Evolutionary conservation across 2,113 vertebrate species (phyloP).

Genomic region (Eurypyga helias): DNA sequence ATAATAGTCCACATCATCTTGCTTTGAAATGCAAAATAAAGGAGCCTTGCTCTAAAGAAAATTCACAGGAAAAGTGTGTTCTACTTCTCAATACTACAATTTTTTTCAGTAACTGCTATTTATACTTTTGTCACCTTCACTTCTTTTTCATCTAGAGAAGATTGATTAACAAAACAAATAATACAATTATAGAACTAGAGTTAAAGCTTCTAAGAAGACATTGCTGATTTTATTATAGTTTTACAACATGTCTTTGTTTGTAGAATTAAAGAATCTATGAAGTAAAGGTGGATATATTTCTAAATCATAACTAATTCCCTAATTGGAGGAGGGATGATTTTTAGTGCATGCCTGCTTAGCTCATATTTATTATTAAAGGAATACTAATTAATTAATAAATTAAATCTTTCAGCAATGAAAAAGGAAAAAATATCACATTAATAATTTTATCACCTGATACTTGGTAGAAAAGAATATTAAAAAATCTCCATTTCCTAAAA

Average conservation of each 20-base stretch:
- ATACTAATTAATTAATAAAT: not conserved
- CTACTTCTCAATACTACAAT: fast-evolving
- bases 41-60: not conserved
- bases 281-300: not conserved
- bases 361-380: not conserved
- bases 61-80: not conserved
- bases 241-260: not conserved
- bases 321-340: not conserved
- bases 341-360: not conserved
- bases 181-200: not conserved
- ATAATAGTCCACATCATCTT: not conserved
- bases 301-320: not conserved
- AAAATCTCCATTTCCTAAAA: not conserved
- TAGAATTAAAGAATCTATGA: not conserved
- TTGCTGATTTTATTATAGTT: fast-evolving
- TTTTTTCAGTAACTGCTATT: not conserved
- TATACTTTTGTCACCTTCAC: not conserved
- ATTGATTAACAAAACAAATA: not conserved
- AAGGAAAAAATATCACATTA: not conserved
- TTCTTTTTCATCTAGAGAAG: not conserved
- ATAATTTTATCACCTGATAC: not conserved
- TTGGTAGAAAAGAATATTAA: not conserved
- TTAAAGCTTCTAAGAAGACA: not conserved
- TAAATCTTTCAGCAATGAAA: not conserved
- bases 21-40: not conserved